Evolutionary conservation across 2,888 invertebrate species (phyloP), one percentile per base, ranked within the genome.

Genomic region (Spisula subtruncata): DNA sequence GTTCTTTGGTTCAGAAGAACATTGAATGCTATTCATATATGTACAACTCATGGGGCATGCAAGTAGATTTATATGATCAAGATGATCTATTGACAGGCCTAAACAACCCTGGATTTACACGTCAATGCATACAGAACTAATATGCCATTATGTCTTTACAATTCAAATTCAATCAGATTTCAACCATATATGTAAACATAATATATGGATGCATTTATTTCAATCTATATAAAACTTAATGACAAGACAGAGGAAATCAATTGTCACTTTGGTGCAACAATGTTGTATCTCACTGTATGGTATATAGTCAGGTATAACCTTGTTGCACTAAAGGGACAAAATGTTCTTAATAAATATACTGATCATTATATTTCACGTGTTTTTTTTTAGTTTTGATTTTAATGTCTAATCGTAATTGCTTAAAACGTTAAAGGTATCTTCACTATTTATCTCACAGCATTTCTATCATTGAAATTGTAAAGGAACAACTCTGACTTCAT

Each of bases 301-400:
- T n/a, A n/a, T n/a, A n/a, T n/a, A n/a, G n/a, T n/a, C n/a, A n/a
- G n/a, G n/a, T n/a, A n/a, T n/a, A n/a, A n/a, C n/a, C n/a, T n/a
- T n/a, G n/a, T n/a, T n/a, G n/a, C n/a, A n/a, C n/a, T n/a, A n/a
- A n/a, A n/a, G n/a, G n/a, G n/a, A 66, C n/a, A 25, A 25, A 66
- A 66, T 66, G 60, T 25, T 25, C 60, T 66, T 25, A 66, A 66
- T 66, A n/a, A 66, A n/a, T n/a, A 66, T 66, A 66, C 25, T 66
- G 60, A 66, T 66, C n/a, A 56, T 56, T 56, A n/a, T 66, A n/a
- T 66, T 25, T 66, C 60, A 25, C 25, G n/a, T 10, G 5, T 4
- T 5, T 66, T n/a, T 66, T 66, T n/a, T 25, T 10, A 25, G 25
- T 66, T 41, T 41, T 41, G 8, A n/a, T 10, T 25, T 66, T 25